phyloP scores from a whole-genome alignment of 2,888 invertebrate species.

The Anthrax anthrax region DNA sequence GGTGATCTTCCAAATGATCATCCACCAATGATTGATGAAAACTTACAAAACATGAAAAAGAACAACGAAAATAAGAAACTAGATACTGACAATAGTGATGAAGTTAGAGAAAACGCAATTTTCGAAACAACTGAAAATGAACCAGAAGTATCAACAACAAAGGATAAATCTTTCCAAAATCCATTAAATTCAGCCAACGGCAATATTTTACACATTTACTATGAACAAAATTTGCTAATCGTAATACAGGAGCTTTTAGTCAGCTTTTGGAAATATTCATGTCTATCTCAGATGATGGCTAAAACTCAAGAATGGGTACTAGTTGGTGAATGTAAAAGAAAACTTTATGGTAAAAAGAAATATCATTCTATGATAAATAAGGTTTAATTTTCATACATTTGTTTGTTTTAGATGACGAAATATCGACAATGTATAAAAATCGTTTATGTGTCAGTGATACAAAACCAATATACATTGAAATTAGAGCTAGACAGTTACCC shows the following conservation, averaged over 20 bases:
- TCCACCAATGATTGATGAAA: too few species aligned
- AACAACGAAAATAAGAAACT: neutral
- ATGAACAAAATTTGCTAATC: constrained; percentile 27
- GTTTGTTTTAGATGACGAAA: constrained; percentile 23
- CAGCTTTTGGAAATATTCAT: constrained; percentile 30
- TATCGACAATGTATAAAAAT: constrained; percentile 23
- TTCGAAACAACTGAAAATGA: too few species aligned
- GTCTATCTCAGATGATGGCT: constrained; percentile 22
- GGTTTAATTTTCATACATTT: neutral
- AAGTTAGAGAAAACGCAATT: too few species aligned
- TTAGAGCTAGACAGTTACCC: constrained; percentile 24
- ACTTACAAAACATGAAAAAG: too few species aligned
- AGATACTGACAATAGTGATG: neutral
- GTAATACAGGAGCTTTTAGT: constrained; percentile 25
- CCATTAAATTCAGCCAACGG: constrained; percentile 25
- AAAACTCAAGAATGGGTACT: constrained; percentile 21
- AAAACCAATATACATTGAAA: constrained; percentile 30
- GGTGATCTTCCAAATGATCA: too few species aligned
- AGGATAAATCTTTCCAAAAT: constrained; percentile 19
- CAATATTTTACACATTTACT: constrained; percentile 24
- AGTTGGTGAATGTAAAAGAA: constrained; percentile 24
- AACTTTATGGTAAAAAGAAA: constrained; percentile 23
- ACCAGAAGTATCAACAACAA: neutral
- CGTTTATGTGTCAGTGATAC: constrained; percentile 29
- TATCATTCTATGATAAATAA: too few species aligned